A percentile compares a stretch with the other conserved stretches of the same genome.
Evolutionary conservation across 2,797 vertebrate genomes (phyloP).

Genomic region (Heteromormyrus szaboi): DNA sequence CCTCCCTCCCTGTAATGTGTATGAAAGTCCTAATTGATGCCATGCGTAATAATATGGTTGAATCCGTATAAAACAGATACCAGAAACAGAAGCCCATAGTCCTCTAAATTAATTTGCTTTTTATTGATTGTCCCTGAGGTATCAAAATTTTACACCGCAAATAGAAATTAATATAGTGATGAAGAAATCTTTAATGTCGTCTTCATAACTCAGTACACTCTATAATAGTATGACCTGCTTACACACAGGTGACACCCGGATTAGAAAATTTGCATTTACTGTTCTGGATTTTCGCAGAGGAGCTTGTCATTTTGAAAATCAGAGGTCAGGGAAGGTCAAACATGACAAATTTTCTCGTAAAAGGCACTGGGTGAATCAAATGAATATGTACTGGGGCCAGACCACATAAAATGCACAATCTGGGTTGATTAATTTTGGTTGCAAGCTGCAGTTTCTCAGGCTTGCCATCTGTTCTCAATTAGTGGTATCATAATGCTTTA

Average conservation of each 20-base stretch:
- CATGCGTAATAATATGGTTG: neutral
- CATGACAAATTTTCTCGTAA: slow-evolving; percentile 43
- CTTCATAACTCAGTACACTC: neutral
- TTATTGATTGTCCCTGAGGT: slow-evolving; percentile 50
- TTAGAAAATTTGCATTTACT: slow-evolving; percentile 24
- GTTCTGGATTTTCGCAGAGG: slow-evolving; percentile 38
- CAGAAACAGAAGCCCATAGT: slow-evolving; percentile 23
- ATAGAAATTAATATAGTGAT: slow-evolving; percentile 58
- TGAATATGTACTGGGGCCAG: slow-evolving; percentile 27
- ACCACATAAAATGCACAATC: slow-evolving; percentile 37
- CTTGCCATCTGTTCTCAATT: slow-evolving; percentile 54
- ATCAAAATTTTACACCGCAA: slow-evolving; percentile 36
- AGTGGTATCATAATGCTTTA: slow-evolving; percentile 38
- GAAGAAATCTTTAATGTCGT: slow-evolving; percentile 32
- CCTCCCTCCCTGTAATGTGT: neutral
- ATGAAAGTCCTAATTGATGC: neutral
- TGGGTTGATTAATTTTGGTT: slow-evolving; percentile 46
- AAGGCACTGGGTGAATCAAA: slow-evolving; percentile 42
- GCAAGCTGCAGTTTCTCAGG: slow-evolving; percentile 43
- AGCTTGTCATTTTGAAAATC: slow-evolving; percentile 36
- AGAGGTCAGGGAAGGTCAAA: slow-evolving; percentile 52
- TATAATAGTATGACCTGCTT: neutral
- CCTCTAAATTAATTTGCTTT: slow-evolving; percentile 50
- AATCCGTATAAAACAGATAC: neutral
- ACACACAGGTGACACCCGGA: neutral